Conservation (phyloP, 2,113 vertebrate genomes). For the Varanus salvator region DNA sequence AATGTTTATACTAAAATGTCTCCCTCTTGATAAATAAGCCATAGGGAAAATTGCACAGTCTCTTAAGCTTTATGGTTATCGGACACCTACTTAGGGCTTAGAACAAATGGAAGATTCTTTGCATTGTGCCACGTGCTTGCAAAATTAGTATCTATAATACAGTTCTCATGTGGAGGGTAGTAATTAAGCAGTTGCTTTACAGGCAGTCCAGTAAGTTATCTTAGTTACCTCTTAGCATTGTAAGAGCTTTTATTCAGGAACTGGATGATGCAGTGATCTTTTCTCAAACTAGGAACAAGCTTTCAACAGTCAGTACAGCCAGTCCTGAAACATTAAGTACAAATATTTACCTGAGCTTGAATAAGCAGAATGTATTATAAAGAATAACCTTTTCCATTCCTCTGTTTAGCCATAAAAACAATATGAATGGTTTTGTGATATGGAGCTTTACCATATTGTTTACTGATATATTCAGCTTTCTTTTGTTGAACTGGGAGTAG, state of each 20-base stretch:
- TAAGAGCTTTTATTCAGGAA: conserved; percentile 51
- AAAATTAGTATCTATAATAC: not conserved
- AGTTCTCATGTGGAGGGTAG: conserved; percentile 17
- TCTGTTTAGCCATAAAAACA: conserved; percentile 50
- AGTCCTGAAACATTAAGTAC: conserved; percentile 38
- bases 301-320: conserved; percentile 62
- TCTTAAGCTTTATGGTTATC: not conserved
- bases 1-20: not conserved
- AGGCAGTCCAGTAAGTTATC: conserved; percentile 22
- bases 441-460: conserved; percentile 25
- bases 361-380: conserved; percentile 55
- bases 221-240: conserved; percentile 45
- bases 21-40: not conserved
- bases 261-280: conserved; percentile 23
- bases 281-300: conserved; percentile 25
- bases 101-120: conserved; percentile 8
- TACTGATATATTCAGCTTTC: conserved; percentile 48
- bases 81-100: not conserved
- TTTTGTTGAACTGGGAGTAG: conserved; percentile 35
- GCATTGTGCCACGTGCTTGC: not conserved
- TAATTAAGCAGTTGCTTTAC: conserved; percentile 25
- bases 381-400: conserved; percentile 53
- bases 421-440: conserved; percentile 59
- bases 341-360: conserved; percentile 63
- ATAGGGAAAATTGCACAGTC: not conserved